Conservation (phyloP, 2,888 invertebrate species). For the Imbricaverruca yamaguchii region DNA sequence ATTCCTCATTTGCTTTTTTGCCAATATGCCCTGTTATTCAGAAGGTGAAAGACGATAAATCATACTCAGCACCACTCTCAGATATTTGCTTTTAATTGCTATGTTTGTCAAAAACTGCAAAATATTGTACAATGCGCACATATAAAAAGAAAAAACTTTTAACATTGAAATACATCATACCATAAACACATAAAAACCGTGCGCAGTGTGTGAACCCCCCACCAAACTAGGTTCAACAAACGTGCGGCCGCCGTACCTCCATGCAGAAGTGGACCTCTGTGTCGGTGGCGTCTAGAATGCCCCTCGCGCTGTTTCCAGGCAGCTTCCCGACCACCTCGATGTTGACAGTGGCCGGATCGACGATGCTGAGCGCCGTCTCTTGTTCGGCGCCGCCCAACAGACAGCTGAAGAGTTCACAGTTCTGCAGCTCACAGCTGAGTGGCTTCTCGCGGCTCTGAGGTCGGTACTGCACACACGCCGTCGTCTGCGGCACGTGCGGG, state of each 20-base stretch:
- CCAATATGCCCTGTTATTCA: too few relatives aligned
- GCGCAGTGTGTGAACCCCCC: too few relatives aligned
- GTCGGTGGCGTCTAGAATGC: slow-evolving; percentile 37
- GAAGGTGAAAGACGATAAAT: too few relatives aligned
- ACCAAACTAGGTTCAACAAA: too few relatives aligned
- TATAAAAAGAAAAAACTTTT: too few relatives aligned
- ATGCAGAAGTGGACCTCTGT: slow-evolving; percentile 33
- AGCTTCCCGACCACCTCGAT: slow-evolving; percentile 50
- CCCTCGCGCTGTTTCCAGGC: slow-evolving; percentile 33
- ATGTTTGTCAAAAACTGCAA: too few relatives aligned
- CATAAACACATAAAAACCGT: too few relatives aligned
- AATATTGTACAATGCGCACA: too few relatives aligned
- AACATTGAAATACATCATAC: too few relatives aligned
- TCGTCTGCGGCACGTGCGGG: background rate
- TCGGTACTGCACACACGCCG: slow-evolving; percentile 49
- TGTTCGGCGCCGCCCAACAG: slow-evolving; percentile 76
- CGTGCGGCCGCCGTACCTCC: slow-evolving; percentile 31
- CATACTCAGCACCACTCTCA: too few relatives aligned
- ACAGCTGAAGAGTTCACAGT: slow-evolving; percentile 85
- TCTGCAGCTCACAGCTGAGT: slow-evolving; percentile 76
- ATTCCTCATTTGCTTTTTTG: too few relatives aligned
- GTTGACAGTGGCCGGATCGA: slow-evolving; percentile 82
- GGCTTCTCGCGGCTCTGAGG: slow-evolving; percentile 61
- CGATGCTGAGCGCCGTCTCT: slow-evolving; percentile 86
- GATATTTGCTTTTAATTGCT: too few relatives aligned